Evolutionary conservation across 2,888 invertebrate species (phyloP), one percentile per base, ranked within the genome.

Genomic region (Hirtodrosophila confusa): DNA sequence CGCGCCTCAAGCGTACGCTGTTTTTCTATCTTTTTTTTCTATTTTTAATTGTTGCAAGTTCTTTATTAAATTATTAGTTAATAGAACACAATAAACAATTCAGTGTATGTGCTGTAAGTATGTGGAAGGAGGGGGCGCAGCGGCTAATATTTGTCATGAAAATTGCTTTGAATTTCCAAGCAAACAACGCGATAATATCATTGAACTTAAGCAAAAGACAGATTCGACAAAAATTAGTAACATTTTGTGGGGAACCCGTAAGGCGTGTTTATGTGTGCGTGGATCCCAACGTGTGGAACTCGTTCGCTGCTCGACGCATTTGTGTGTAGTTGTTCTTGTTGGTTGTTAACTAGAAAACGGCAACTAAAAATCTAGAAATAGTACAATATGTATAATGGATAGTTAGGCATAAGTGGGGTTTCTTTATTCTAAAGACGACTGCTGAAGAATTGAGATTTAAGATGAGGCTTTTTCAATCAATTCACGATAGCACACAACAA

Each of bases 321-420:
- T 71, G 72, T 51, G 33, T 54, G 56, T 54, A 54, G 56, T 48
- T 40, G 57, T 27, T 41, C 51, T 58, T 40, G 73, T 55, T 61
- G 63, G 48, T 66, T 62, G 66, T 74, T 64, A 70, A 70, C 54
- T 65, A 65, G 45, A 35, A 60, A 65, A 47, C 69, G 58, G 45
- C 62, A 84, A 78, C 85, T 82, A 87, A 82, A 79, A 82, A 87
- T 82, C 82, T 87, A 82, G 86, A 82, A 82, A 75, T 70, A 82
- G 79, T 75, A 85, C 69, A 82, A 85, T 68, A 77, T 53, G 55
- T 56, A 48, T 49, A 44, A 51, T 54, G 57, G 54, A 76, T 66
- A 76, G 73, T 71, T 71, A 75, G 71, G 57, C 24, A 63, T 63
- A 55, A n/a, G 40, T 58, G 43, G 40, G 27, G 44, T 17, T 45